These are phyloP conservation scores for Chionodraco myersi DNA, from an alignment of 2,113 vertebrate species.

Conservation along the genomic window DNA sequence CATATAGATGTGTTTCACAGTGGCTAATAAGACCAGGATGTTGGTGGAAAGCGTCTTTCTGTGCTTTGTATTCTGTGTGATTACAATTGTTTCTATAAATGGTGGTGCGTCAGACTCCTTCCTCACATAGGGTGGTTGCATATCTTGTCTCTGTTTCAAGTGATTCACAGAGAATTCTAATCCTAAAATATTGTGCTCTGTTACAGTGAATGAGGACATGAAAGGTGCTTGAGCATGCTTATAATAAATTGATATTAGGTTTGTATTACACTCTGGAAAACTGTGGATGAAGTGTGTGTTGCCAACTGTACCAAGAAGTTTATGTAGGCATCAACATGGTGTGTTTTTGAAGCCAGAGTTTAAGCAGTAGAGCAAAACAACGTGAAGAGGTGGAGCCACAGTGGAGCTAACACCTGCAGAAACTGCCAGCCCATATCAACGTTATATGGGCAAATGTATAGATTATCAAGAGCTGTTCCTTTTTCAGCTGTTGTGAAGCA, in stretches of 20 bases:
- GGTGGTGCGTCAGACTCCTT: neutral
- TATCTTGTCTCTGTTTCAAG: neutral
- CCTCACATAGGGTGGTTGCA: neutral
- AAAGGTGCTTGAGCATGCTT: neutral
- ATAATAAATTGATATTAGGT: neutral
- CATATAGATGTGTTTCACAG: slow-evolving; percentile 10
- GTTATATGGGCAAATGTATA: slow-evolving; percentile 28
- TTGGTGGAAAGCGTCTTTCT: neutral
- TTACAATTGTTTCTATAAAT: neutral
- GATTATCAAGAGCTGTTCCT: neutral
- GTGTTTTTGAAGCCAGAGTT: slow-evolving; percentile 19
- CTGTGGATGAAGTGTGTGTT: neutral
- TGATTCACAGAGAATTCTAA: slow-evolving; percentile 11
- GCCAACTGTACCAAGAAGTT: neutral
- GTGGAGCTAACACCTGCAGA: slow-evolving; percentile 33
- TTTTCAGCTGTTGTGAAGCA: slow-evolving; percentile 2
- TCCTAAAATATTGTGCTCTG: neutral
- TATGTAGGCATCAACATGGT: neutral
- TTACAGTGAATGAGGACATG: neutral
- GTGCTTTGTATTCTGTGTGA: slow-evolving; percentile 10
- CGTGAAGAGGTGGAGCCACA: neutral
- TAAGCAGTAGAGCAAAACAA: slow-evolving; percentile 3
- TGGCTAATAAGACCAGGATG: neutral
- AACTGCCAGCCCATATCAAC: slow-evolving; percentile 9
- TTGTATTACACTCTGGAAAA: neutral